Base-by-base conservation (phyloP, 2,113 vertebrate species). In the Cottus gobio region DNA sequence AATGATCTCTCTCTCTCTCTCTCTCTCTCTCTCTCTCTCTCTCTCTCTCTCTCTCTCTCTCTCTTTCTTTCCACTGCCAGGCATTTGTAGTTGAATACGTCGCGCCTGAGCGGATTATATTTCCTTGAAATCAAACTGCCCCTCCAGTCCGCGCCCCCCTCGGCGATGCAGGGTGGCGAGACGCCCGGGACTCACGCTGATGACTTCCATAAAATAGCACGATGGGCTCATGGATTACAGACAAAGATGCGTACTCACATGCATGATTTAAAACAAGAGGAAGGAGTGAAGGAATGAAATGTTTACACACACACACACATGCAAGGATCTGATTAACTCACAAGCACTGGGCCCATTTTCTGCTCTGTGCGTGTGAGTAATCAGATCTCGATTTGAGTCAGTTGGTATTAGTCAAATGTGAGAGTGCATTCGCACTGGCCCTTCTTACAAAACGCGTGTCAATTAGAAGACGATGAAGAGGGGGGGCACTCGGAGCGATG, bases 381-480 rank as follows among this genome's bases (percentile, higher is more conserved):
- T 85, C 69, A 75, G 37, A 84, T 82, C 75, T 79, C 44, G 2
- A 79, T 86, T 79, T 83, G 75, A 80, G 81, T 86, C 85, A 65
- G 52, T 75, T 39, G 64, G 20, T 67, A 71, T 81, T 81, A 72
- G 66, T 66, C 72, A 63, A 65, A 86, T 74, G 76, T n/a, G n/a
- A 70, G 58, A 3, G 64, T 39, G 60, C 39, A 42, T 66, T 67
- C 65, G 64, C 58, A 64, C 67, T 3, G 64, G 69, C 54, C 67
- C 66, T 42, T 70, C 64, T 72, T 73, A 66, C 69, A 71, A 79
- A 26, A 56, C 30, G 26, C 26, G 30, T 57, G 36, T 37, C 74
- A 84, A 58, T 81, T 70, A 79, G 58, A 37, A 30, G 54, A 69
- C 24, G 31, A 71, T 58, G 68, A 56, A 12, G 2, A 1, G 60